Conservation (phyloP, 2,113 vertebrate species). For the Oxyruncus cristatus region DNA sequence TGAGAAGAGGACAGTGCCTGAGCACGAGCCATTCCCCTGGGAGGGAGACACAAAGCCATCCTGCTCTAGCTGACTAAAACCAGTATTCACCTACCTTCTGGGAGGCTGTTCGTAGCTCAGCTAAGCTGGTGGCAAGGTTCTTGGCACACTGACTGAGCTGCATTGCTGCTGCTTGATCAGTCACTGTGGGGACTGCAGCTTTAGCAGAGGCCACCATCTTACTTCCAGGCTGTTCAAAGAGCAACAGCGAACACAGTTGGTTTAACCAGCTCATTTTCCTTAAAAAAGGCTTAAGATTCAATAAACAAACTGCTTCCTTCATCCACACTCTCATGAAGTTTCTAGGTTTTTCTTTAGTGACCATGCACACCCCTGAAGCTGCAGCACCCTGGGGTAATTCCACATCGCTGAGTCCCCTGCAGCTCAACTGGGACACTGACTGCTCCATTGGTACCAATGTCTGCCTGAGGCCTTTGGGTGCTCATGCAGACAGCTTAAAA, state of each 20-base stretch:
- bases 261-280: neutral
- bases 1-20: neutral
- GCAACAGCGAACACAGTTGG: neutral
- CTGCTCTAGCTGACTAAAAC: neutral
- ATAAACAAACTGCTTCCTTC: neutral
- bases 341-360: neutral
- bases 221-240: slow-evolving; percentile 86
- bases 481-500: neutral
- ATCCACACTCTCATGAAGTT: neutral
- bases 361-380: neutral
- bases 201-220: slow-evolving; percentile 97
- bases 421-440: neutral
- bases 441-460: neutral
- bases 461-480: neutral
- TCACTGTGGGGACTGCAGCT: slow-evolving; percentile 92
- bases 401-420: neutral
- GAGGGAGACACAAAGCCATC: neutral
- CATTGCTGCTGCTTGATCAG: slow-evolving; percentile 96
- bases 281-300: neutral
- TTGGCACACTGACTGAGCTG: slow-evolving; percentile 97
- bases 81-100: slow-evolving; percentile 82
- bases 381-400: neutral
- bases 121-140: slow-evolving; percentile 94
- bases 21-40: neutral
- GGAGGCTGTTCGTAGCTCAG: slow-evolving; percentile 90